Evolutionary conservation across 2,113 vertebrate genomes (phyloP), one percentile per base, ranked within the genome.

Genomic region (Haemorhous mexicanus): DNA sequence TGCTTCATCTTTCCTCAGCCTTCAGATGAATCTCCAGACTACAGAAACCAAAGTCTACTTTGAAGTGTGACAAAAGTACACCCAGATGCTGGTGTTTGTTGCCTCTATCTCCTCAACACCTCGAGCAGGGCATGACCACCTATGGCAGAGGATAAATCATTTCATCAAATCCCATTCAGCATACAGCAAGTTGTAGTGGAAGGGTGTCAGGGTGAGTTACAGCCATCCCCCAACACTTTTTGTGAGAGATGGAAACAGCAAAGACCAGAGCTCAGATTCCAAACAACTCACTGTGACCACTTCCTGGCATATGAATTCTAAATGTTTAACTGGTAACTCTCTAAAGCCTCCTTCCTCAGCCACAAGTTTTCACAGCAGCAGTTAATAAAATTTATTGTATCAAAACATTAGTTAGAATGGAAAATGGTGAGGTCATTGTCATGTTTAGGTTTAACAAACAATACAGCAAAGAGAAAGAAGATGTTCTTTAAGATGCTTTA

Each of bases 111-210:
- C 50, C 70, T 93, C 79, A 94, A 24, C 63, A 76, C 55, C 59
- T 55, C 0, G 0, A 83, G 43, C 46, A 86, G 64, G 63, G 56
- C 37, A 70, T 16, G 39, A 47, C 26, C 39, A 62, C 1, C 0
- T 27, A 69, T 7, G n/a, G 64, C 35, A 95, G 46, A 70, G 67
- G 63, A 91, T 16, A 80, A 70, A 91, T 74, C 15, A 74, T n/a
- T 70, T 61, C 27, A 91, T 44, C 85, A 72, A 74, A 81, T 37
- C 75, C 83, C 68, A 84, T 69, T 84, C 79, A 84, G 43, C 10
- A 37, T 4, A 84, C 24, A 83, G 75, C 62, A 70, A 23, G 33
- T 3, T 68, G 28, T 16, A 79, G 56, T 22, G 43, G 46, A 44
- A 83, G 33, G 58, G 24, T 83, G 59, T 55, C 90, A 83, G 69